These are phyloP conservation scores for Phalacrocorax pelagicus DNA, from an alignment of 2,113 vertebrate genomes.

Conservation along the genomic window DNA sequence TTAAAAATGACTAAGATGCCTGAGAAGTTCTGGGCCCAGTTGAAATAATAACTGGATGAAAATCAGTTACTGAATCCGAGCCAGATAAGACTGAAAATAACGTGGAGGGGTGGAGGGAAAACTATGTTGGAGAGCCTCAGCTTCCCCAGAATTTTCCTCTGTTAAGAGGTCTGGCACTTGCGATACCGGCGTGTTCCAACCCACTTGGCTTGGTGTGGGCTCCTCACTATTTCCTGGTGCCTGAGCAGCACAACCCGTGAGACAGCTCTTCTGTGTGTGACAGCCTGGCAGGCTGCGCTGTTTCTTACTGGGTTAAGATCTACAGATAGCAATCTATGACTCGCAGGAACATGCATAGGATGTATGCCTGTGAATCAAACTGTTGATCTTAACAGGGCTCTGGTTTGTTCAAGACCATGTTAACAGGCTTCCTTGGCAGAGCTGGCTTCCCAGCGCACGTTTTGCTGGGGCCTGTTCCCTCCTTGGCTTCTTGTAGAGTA, in stretches of 20 bases:
- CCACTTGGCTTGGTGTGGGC: neutral
- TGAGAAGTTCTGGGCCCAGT: neutral
- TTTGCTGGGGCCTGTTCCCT: neutral
- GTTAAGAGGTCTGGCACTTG: slow-evolving; percentile 19
- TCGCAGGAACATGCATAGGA: neutral
- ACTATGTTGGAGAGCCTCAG: neutral
- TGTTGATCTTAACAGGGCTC: neutral
- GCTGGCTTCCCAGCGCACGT: neutral
- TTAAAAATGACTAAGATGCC: neutral
- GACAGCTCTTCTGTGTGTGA: neutral
- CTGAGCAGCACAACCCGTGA: neutral
- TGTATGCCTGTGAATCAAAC: neutral
- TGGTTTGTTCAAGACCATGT: neutral
- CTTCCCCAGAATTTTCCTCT: neutral
- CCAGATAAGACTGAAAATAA: slow-evolving; percentile 8
- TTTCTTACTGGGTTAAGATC: neutral
- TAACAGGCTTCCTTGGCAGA: slow-evolving; percentile 15
- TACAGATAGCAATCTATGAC: neutral
- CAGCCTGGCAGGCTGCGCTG: neutral
- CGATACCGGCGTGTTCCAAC: neutral
- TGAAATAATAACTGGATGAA: slow-evolving; percentile 18
- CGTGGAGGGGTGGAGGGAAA: rapidly evolving
- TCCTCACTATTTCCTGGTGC: neutral
- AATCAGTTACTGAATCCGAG: neutral
- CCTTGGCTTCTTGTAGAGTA: neutral